Base-by-base conservation (phyloP, 64 coral and sea anemone species). In the Pocillopora verrucosa region DNA sequence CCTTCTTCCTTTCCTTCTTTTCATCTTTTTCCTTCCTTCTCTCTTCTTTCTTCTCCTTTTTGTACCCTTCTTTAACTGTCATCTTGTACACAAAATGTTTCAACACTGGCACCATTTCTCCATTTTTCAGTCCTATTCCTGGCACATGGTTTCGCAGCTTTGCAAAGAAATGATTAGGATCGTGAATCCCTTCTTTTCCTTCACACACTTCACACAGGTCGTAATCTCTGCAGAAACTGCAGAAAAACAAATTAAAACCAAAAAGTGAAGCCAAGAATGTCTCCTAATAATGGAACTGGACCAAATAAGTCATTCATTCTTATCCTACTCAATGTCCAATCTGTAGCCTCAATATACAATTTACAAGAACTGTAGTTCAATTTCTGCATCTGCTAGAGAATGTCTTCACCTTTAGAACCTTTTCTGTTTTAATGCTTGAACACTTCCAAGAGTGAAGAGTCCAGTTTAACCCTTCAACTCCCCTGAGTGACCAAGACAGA, bases 161-260 rank as follows among this genome's bases (percentile, higher is more conserved):
- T 51, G 95, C 16, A 72, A 98, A 98, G 62, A 91, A 94, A 68
- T 98, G 96, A 37, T 79, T 56, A 0, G 58, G 65, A 65, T 95
- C 76, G 45, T 98, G 96, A 5, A 91, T 61, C 30, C 61, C 93
- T 36, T 59, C 63, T 26, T 79, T 93, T 13, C 57, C 82, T 76
- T 98, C 96, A 87, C 96, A 98, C 22, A 80, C 35, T 82, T 95
- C 93, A 76, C 96, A 95, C 11, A 98, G 67, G 26, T 98, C 96
- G 86, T 90, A 98, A 77, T 98, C 93, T 22, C 73, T 74, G 68
- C 96, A 98, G 87, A 95, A 95, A 58, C 96, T 98, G 65, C 6
- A 63, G 38, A 73, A 11, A 67, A 72, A 58, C 37, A 58, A 74
- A 51, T 51, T 51, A 65, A 13, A 88, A 14, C 20, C 34, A 35